Conservation (phyloP, 2,888 invertebrate genomes). For the Bibio marci region DNA sequence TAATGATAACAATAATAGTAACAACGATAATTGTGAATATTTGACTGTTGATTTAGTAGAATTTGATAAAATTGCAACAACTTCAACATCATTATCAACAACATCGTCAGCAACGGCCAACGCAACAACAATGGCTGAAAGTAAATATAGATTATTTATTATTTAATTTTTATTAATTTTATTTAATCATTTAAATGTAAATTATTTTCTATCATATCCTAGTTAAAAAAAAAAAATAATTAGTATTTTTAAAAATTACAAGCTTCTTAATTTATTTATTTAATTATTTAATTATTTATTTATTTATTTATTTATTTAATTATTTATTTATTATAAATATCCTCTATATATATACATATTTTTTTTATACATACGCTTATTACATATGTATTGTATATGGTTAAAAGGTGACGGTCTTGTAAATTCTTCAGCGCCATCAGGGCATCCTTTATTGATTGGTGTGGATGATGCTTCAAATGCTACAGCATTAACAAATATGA, state of each 20-base stretch:
- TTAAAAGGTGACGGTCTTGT: slow-evolving; percentile 24
- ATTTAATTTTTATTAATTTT: not conserved
- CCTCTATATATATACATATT: too few relatives aligned
- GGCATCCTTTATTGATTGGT: slow-evolving; percentile 18
- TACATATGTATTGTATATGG: too few relatives aligned
- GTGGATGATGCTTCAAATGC: slow-evolving; percentile 26
- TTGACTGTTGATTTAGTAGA: too few relatives aligned
- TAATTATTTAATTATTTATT: too few relatives aligned
- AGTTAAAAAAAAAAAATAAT: too few relatives aligned
- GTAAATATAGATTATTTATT: not conserved
- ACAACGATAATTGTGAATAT: not conserved
- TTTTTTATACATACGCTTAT: too few relatives aligned
- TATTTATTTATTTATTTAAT: too few relatives aligned
- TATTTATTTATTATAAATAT: too few relatives aligned
- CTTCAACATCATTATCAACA: slow-evolving; percentile 14
- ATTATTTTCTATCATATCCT: not conserved
- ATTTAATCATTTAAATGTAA: not conserved
- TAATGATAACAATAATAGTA: not conserved
- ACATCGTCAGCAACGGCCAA: slow-evolving; percentile 1
- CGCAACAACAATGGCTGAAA: slow-evolving; percentile 5
- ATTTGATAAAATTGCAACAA: slow-evolving; percentile 5
- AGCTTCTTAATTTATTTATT: too few relatives aligned
- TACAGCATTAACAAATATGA: slow-evolving; percentile 16
- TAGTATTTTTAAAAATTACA: too few relatives aligned
- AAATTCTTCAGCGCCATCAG: slow-evolving; percentile 16